These are phyloP conservation scores for Oxygymnocypris stewartii DNA, from an alignment of 2,113 vertebrate species.

Conservation along the genomic window DNA sequence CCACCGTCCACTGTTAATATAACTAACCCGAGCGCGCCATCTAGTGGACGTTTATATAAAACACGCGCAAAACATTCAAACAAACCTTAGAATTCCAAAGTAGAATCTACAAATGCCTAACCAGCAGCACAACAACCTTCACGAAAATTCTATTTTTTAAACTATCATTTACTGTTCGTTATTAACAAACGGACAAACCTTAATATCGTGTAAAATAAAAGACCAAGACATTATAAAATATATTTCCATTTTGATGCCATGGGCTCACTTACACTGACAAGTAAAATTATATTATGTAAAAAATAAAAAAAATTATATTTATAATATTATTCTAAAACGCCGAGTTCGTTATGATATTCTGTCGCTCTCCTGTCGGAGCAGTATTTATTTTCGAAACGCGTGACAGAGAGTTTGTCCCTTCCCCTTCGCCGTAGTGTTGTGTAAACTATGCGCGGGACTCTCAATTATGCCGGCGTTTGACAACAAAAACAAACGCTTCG, in stretches of 20 bases:
- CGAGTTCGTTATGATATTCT: neutral
- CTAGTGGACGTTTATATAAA: neutral
- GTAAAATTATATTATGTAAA: too few species aligned
- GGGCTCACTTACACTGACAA: neutral
- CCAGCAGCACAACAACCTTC: too few species aligned
- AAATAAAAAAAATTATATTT: neutral
- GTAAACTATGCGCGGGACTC: neutral
- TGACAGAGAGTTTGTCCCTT: neutral
- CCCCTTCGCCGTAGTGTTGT: neutral
- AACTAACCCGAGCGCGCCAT: neutral
- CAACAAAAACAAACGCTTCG: neutral
- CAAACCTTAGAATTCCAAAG: neutral
- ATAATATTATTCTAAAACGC: neutral
- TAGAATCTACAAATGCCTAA: too few species aligned
- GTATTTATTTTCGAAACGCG: constrained; percentile 1
- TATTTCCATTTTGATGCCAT: neutral
- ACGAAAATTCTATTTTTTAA: too few species aligned
- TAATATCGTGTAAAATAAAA: too few species aligned
- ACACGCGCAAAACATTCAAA: neutral
- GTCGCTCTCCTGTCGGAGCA: neutral
- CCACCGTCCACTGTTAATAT: neutral
- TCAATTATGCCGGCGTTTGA: neutral
- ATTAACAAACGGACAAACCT: too few species aligned
- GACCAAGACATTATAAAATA: neutral
- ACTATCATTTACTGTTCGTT: too few species aligned